phyloP scores from a whole-genome alignment of 2,113 vertebrate species.

The Nothoprocta pentlandii region DNA sequence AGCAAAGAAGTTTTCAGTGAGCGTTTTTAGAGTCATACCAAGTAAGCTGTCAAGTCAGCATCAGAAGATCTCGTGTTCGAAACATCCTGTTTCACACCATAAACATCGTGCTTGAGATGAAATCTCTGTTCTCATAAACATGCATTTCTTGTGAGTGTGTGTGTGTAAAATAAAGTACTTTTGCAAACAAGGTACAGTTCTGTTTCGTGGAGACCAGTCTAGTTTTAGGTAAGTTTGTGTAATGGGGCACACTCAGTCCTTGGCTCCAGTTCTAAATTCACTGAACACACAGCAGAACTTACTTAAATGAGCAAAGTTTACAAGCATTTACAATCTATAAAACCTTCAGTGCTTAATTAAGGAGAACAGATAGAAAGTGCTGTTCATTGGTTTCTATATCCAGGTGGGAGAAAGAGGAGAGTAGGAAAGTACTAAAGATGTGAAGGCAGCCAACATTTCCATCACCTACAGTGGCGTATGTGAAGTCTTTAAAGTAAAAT shows the following conservation, averaged over 20 bases:
- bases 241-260: not conserved
- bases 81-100: accelerated
- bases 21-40: conserved; percentile 10
- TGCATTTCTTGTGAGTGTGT: not conserved
- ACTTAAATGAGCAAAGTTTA: accelerated
- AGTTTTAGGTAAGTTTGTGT: not conserved
- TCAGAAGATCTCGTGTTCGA: conserved; percentile 5
- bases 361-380: not conserved
- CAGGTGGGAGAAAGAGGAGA: not conserved
- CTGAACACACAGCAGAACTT: not conserved
- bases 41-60: not conserved
- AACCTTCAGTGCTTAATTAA: not conserved
- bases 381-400: not conserved
- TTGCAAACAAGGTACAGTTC: not conserved
- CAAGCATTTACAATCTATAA: not conserved
- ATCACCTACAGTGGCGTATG: not conserved
- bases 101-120: not conserved
- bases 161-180: not conserved
- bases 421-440: not conserved
- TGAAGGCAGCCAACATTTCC: not conserved
- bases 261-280: not conserved
- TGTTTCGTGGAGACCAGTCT: not conserved
- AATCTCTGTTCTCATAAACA: not conserved
- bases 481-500: not conserved
- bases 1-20: not conserved